Base-by-base conservation (phyloP, 2,888 invertebrate species). In the Sycophila texana region DNA sequence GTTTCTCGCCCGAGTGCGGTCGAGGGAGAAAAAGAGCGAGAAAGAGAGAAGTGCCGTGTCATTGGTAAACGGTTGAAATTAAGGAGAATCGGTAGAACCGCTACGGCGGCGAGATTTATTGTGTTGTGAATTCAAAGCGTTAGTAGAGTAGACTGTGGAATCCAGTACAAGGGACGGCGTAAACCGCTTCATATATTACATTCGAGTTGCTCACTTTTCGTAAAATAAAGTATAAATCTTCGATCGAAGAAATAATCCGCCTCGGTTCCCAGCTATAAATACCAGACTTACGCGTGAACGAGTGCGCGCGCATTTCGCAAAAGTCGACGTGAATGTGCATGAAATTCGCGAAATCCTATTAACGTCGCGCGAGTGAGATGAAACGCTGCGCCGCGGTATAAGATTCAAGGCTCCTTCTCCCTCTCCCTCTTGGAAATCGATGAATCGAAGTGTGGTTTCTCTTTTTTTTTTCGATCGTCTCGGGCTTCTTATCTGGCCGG, bases 261-360 rank as follows among this genome's bases (percentile, higher is more conserved):
- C 30, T 18, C n/a, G 55, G 61, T 0, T 49, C 66, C 68, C 18
- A 47, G 51, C 66, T 39, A 81, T 81, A 78, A 81, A 81, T 81
- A 81, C 74, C 53, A 71, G 78, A 58, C 67, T 78, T 78, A 78
- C 49, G 49, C 53, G 58, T 10, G 68, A 30, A 49, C 53, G 53
- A 7, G 49, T 16, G 16, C 30, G 76, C 76, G 58, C 63, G 26
- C 18, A 39, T 63, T 55, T 63, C 57, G 68, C 26, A 78, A 73
- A 73, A 68, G 76, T 57, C 58, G 60, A 76, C 67, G 63, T 71
- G 67, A 80, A 80, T 75, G 67, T 73, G 14, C 39, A 74, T 13
- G 67, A 77, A 77, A 71, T 77, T 77, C 53, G 57, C 72, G 67
- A 78, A 81, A 81, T 81, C 81, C 81, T 81, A 81, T 81, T 81